A percentile compares a stretch with the other conserved stretches of the same genome.
phyloP scores from a whole-genome alignment of 2,113 vertebrate genomes.

The Cebus imitator region DNA sequence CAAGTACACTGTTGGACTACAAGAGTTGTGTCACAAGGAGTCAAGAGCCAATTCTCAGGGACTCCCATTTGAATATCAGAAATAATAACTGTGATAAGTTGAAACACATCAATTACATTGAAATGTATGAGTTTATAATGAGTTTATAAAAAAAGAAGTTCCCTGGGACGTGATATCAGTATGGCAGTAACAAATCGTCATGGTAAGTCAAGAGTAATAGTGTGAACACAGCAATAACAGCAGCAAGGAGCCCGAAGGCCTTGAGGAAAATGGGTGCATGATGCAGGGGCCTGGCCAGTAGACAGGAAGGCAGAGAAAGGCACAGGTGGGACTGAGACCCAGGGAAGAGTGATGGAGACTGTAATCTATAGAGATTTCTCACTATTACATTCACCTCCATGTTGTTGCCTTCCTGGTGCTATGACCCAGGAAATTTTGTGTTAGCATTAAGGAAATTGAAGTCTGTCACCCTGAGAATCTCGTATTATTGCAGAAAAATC shows the following conservation, averaged over 20 bases:
- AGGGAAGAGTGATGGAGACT: no score
- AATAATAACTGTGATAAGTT: background rate
- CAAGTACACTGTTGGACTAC: background rate
- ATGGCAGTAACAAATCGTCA: background rate
- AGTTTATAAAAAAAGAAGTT: background rate
- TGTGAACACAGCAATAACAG: background rate
- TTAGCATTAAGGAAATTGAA: background rate
- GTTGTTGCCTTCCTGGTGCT: background rate
- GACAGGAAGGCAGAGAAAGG: background rate
- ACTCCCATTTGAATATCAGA: background rate
- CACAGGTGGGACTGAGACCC: background rate
- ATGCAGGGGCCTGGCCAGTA: no score
- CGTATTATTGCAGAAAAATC: background rate
- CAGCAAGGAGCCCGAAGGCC: background rate
- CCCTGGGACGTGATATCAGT: background rate
- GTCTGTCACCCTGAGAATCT: background rate
- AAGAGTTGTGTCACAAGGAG: background rate
- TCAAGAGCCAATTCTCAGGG: background rate
- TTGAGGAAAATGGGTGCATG: rapidly evolving
- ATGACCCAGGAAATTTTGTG: background rate
- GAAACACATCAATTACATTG: background rate
- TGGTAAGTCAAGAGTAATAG: background rate
- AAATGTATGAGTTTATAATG: background rate
- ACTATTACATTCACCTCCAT: background rate
- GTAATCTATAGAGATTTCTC: no score